Conservation (phyloP, 2,113 vertebrate genomes). For the Pseudonaja textilis region DNA sequence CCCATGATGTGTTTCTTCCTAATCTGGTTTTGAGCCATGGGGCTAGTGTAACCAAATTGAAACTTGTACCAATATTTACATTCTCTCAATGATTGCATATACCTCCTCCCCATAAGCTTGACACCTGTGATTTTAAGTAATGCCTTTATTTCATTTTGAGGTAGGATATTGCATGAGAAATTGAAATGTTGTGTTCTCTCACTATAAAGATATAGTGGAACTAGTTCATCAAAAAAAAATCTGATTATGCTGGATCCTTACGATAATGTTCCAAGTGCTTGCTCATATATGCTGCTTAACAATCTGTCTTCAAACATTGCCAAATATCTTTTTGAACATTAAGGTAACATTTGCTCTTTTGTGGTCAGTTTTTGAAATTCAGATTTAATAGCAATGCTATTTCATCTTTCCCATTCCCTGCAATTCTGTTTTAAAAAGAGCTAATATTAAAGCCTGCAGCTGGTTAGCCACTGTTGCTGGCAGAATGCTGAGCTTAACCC, state of each 20-base stretch:
- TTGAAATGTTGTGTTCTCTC: neutral
- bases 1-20: neutral
- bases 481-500: neutral
- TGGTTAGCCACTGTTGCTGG: neutral
- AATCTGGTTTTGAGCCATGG: neutral
- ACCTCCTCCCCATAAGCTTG: neutral
- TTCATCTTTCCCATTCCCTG: neutral
- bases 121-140: neutral
- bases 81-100: neutral
- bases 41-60: neutral
- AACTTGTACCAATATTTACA: neutral
- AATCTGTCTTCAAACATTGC: neutral
- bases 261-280: neutral
- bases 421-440: neutral
- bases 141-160: neutral
- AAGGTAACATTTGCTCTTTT: neutral
- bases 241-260: neutral
- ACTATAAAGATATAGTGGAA: neutral
- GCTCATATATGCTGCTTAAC: neutral
- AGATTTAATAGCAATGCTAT: neutral
- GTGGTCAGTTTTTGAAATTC: neutral
- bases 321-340: neutral
- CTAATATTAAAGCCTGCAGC: neutral
- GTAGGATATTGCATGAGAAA: neutral
- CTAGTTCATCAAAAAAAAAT: neutral